Conservation (phyloP, 2,113 vertebrate genomes). For the Drymodes brunneopygia region DNA sequence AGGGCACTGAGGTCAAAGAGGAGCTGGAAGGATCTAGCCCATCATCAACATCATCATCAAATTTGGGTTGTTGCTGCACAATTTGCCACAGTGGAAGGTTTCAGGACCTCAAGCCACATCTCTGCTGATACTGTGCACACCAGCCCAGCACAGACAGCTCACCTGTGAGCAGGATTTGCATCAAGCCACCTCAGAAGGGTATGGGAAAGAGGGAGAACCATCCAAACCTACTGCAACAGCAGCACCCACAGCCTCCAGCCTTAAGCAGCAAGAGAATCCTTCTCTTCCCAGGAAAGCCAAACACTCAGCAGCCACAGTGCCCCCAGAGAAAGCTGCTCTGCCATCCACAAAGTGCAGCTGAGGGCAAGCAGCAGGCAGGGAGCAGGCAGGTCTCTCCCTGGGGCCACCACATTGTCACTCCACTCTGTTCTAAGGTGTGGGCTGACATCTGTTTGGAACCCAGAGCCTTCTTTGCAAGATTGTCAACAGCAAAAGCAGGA, state of each 20-base stretch:
- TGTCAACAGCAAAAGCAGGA: neutral
- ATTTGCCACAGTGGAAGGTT: neutral
- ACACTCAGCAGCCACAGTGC: neutral
- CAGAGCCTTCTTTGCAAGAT: neutral
- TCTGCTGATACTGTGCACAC: neutral
- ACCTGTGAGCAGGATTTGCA: neutral
- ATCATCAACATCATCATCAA: neutral
- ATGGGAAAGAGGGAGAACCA: neutral
- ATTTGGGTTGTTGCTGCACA: neutral
- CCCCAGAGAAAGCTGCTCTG: neutral
- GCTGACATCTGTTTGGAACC: neutral
- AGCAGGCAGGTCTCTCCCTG: neutral
- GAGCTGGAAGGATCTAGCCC: neutral
- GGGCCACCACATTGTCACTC: neutral
- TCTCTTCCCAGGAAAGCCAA: neutral
- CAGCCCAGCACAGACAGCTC: neutral
- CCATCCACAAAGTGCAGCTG: neutral
- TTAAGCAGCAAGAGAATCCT: neutral
- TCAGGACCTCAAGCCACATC: neutral
- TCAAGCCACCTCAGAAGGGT: neutral
- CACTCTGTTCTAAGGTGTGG: neutral
- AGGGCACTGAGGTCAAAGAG: neutral
- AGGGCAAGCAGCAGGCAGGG: neutral
- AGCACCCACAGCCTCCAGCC: neutral
- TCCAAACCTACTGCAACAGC: neutral